Evolutionary conservation across 1,140 invertebrate species (phyloP).

Genomic region (Euschistus heros): DNA sequence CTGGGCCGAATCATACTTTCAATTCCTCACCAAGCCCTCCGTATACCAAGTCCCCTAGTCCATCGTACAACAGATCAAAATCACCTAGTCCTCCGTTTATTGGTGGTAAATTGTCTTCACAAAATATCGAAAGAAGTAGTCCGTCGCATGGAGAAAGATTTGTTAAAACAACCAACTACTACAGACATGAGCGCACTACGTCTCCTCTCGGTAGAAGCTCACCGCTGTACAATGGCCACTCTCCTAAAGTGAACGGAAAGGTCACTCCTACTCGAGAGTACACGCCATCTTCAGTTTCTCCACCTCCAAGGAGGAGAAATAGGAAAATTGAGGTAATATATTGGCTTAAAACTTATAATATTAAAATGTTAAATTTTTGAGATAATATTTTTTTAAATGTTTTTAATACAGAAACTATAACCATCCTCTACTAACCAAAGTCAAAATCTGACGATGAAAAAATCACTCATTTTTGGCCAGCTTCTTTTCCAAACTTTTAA

Average conservation of each 20-base stretch:
- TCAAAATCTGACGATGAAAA: too few species aligned
- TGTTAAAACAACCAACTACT: slow-evolving; percentile 24
- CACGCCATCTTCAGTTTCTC: slow-evolving; percentile 22
- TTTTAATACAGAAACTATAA: too few species aligned
- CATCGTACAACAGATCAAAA: slow-evolving; percentile 10
- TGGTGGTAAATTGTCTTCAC: slow-evolving; percentile 27
- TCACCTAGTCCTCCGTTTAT: slow-evolving; percentile 29
- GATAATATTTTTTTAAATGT: too few species aligned
- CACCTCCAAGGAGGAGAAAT: slow-evolving; percentile 21
- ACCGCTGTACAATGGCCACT: slow-evolving; percentile 21
- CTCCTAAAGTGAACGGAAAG: slow-evolving; percentile 21
- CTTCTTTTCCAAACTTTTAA: too few species aligned
- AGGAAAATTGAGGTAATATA: slow-evolving; percentile 14
- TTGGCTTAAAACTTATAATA: too few species aligned
- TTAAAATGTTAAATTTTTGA: too few species aligned
- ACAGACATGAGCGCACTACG: slow-evolving; percentile 20
- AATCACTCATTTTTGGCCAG: too few species aligned
- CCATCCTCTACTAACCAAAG: too few species aligned
- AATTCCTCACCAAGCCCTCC: slow-evolving; percentile 26
- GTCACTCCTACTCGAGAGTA: slow-evolving; percentile 18
- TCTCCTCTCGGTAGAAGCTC: slow-evolving; percentile 18
- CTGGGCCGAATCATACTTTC: slow-evolving; percentile 32
- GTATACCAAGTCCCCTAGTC: slow-evolving; percentile 26
- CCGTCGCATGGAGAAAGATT: slow-evolving; percentile 25
- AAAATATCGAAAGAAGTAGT: slow-evolving; percentile 30